phyloP scores from a whole-genome alignment of 2,113 vertebrate genomes.

The Rhabdornis inornatus region DNA sequence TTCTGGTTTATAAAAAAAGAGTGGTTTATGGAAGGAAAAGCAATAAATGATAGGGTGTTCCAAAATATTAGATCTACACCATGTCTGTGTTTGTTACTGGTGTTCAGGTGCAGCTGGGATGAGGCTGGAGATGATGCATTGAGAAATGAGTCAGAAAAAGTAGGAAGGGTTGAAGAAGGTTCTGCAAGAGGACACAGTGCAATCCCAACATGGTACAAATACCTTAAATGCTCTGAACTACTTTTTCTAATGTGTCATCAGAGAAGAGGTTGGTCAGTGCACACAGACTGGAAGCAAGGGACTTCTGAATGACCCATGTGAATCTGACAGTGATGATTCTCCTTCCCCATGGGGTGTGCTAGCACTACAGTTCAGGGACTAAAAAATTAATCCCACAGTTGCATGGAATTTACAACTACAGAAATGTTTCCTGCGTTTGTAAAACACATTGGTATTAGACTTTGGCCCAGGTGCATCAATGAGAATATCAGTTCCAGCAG shows the following conservation, averaged over 20 bases:
- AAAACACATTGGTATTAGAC: background rate
- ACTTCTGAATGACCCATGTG: background rate
- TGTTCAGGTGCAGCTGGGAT: background rate
- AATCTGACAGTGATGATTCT: background rate
- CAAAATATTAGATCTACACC: background rate
- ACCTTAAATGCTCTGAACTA: background rate
- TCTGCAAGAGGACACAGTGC: background rate
- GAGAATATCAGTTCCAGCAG: background rate
- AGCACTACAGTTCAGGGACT: background rate
- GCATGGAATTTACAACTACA: background rate
- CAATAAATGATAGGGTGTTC: background rate
- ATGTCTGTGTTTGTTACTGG: background rate
- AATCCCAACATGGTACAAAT: background rate
- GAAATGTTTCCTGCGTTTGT: background rate
- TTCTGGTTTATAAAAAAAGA: background rate
- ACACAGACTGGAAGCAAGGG: background rate
- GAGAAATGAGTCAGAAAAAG: background rate
- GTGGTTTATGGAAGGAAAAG: background rate
- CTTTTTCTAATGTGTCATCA: background rate
- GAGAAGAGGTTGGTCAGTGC: background rate
- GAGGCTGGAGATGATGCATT: background rate
- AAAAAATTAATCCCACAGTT: background rate
- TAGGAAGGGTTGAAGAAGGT: background rate
- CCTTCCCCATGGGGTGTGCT: background rate
- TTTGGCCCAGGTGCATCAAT: background rate